phyloP scores from a whole-genome alignment of 2,797 vertebrate genomes.

The Myotis planiceps region DNA sequence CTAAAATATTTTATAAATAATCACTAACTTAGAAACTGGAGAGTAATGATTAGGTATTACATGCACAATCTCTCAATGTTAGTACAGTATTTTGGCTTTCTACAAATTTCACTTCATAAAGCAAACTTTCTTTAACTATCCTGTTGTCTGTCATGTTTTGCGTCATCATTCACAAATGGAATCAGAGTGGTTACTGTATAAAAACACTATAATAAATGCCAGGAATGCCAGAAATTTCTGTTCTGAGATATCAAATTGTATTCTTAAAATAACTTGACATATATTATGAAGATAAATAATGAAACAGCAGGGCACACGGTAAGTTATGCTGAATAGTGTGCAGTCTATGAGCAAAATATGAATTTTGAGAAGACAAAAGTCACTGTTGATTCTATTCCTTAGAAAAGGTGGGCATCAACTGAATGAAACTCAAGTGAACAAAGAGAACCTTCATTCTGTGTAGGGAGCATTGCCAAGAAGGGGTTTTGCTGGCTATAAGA shows the following conservation, averaged over 20 bases:
- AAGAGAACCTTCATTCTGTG: not conserved
- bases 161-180: not conserved
- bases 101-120: not conserved
- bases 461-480: not conserved
- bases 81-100: not conserved
- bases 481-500: not conserved
- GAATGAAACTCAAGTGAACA: not conserved
- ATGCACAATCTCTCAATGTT: not conserved
- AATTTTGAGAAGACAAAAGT: not conserved
- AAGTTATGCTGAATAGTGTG: not conserved
- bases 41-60: not conserved
- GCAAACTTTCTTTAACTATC: not conserved
- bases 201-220: not conserved
- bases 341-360: not conserved
- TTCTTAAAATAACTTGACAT: not conserved
- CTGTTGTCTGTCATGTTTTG: not conserved
- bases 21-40: not conserved
- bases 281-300: not conserved
- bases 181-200: not conserved
- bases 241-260: not conserved
- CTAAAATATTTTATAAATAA: not conserved
- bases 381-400: not conserved
- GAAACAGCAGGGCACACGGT: not conserved
- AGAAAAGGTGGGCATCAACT: not conserved
- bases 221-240: not conserved